Evolutionary conservation across 2,113 vertebrate species (phyloP), one percentile per base, ranked within the genome.

Genomic region (Hylia prasina): DNA sequence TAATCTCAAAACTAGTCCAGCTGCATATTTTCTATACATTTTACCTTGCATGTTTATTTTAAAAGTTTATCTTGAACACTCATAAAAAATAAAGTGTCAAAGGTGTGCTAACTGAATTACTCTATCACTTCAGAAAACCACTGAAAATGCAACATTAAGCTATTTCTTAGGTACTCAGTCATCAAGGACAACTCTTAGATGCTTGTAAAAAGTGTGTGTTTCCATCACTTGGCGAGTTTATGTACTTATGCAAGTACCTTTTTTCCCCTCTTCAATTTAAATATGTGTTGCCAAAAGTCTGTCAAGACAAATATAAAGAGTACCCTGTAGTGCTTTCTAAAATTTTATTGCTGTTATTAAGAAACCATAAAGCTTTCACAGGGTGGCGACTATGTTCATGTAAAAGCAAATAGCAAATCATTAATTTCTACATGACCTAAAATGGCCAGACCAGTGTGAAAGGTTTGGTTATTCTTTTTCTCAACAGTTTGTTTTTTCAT

Each of bases 311-410:
- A 91, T 85, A 91, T 42, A 76, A 91, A 91, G 70, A 81, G 20
- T 47, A 24, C 14, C 40, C 23, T 80, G 65, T 84, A 86, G 45
- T 65, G 39, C 66, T 92, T 94, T 93, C 51, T 87, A 93, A 89
- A 91, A 89, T 79, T 60, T 82, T 73, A 84, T 80, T 87, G 51
- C 42, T 93, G 63, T 31, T 94, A 86, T 96, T 96, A 97, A 96
- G 44, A 90, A 68, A 76, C 7, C 68, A 77, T 91, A 91, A 96
- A 95, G 27, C 25, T 96, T 82, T 96, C 61, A 87, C 37, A 45
- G 25, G 13, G 8, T 58, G 5, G 27, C 96, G 48, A 58, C 61
- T 87, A 16, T 69, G 69, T 77, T 94, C 39, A 66, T 63, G 6
- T 70, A 63, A 70, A 66, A 80, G 6, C 7, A 5, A 73, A 61